A percentile compares a stretch with the other conserved stretches of the same genome.
phyloP scores from a whole-genome alignment of 2,888 invertebrate species.

The Sussaba pulchella region DNA sequence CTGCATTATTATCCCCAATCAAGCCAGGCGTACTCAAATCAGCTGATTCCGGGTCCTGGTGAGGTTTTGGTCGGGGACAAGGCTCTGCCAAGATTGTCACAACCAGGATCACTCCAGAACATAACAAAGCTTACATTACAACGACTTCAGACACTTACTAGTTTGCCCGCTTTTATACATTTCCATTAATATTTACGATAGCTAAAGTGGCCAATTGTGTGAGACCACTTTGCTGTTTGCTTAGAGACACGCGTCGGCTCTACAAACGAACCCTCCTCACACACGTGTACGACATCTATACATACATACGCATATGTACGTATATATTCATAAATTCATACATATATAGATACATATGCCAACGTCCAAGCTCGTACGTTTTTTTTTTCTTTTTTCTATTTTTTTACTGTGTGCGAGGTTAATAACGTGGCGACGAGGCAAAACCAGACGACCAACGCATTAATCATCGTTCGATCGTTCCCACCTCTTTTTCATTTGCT shows the following conservation, averaged over 20 bases:
- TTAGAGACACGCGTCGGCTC: slow-evolving; percentile 5
- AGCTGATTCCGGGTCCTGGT: too few relatives aligned
- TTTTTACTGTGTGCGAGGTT: background rate
- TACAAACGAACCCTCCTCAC: background rate
- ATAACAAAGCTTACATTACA: background rate
- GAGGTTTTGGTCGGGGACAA: too few relatives aligned
- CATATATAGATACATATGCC: background rate
- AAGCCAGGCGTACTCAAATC: too few relatives aligned
- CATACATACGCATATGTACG: background rate
- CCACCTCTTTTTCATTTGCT: slow-evolving; percentile 52
- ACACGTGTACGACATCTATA: background rate
- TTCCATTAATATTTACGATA: slow-evolving; percentile 8
- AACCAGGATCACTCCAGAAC: too few relatives aligned
- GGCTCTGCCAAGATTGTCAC: too few relatives aligned
- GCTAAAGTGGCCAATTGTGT: slow-evolving; percentile 5
- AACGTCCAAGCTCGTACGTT: background rate
- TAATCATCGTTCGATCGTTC: slow-evolving; percentile 80
- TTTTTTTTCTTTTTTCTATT: background rate
- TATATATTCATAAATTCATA: too few relatives aligned
- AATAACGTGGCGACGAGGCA: slow-evolving; percentile 50
- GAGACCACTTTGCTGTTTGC: slow-evolving; percentile 8
- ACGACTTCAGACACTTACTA: background rate
- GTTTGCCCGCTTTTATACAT: background rate
- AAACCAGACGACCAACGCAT: slow-evolving; percentile 67
- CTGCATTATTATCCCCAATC: too few relatives aligned